Evolutionary conservation across 2,113 vertebrate genomes (phyloP).

Genomic region (Naja naja): DNA sequence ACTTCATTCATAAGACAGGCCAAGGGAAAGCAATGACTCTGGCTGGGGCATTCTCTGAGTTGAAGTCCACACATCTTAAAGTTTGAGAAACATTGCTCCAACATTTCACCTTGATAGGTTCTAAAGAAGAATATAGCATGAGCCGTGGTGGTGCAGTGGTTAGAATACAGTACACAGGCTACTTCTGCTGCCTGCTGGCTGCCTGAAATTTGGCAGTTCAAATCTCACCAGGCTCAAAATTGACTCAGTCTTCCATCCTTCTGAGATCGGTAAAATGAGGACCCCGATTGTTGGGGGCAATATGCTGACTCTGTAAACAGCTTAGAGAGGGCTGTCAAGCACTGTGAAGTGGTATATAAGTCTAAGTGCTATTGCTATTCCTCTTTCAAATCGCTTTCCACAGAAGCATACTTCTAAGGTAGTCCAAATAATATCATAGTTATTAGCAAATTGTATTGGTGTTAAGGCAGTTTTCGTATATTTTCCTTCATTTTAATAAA

Average conservation of each 20-base stretch:
- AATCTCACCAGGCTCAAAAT: too few relatives aligned
- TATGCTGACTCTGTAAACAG: too few relatives aligned
- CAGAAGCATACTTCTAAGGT: background rate
- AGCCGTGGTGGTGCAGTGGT: too few relatives aligned
- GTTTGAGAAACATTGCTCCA: background rate
- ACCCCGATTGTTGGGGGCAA: too few relatives aligned
- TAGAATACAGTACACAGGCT: too few relatives aligned
- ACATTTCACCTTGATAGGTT: background rate
- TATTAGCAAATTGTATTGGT: background rate
- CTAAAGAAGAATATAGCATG: background rate
- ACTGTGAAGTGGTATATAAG: too few relatives aligned
- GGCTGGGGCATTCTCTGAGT: background rate
- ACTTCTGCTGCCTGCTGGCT: too few relatives aligned
- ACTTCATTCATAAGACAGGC: background rate
- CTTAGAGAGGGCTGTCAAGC: too few relatives aligned
- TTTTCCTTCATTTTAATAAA: background rate
- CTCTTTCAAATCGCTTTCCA: background rate
- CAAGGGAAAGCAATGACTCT: background rate
- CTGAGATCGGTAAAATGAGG: too few relatives aligned
- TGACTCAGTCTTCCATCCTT: too few relatives aligned
- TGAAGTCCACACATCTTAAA: background rate
- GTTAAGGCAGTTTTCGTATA: background rate
- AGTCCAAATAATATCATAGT: background rate
- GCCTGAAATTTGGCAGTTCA: too few relatives aligned
- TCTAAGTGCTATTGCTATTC: background rate